A percentile compares a stretch with the other conserved stretches of the same genome.
phyloP scores from a whole-genome alignment of 2,888 invertebrate genomes.

The Thymelicus lineola region DNA sequence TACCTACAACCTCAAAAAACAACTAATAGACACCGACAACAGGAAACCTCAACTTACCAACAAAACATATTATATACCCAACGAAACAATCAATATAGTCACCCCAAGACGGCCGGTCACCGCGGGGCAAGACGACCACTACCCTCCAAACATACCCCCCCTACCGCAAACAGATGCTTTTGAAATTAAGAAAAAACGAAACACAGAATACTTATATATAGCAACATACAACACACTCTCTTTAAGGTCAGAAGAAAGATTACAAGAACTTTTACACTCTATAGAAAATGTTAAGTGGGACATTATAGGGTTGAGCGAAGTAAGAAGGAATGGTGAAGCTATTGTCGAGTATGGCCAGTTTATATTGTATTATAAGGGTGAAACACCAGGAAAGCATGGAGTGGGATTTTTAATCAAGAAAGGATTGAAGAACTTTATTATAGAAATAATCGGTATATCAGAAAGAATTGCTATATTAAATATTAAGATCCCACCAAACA shows the following conservation, averaged over 20 bases:
- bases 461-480: constrained; percentile 43
- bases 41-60: constrained; percentile 1
- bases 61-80: neutral
- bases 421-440: constrained; percentile 35
- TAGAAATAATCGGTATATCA: constrained; percentile 40
- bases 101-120: constrained; percentile 44
- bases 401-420: constrained; percentile 44
- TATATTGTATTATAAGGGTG: constrained; percentile 41
- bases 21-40: constrained; percentile 10
- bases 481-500: constrained; percentile 30
- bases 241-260: constrained; percentile 15
- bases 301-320: constrained; percentile 41
- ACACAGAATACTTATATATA: neutral
- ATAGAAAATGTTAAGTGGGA: constrained; percentile 40
- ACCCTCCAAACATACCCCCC: constrained; percentile 37
- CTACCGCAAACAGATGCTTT: neutral
- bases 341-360: constrained; percentile 42
- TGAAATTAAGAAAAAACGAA: neutral
- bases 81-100: constrained; percentile 3
- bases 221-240: constrained; percentile 18
- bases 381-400: constrained; percentile 38
- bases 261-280: constrained; percentile 35
- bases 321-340: constrained; percentile 40
- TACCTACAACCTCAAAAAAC: constrained; percentile 14
- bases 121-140: constrained; percentile 40